These are phyloP conservation scores for Bettongia penicillata DNA, from an alignment of 2,113 vertebrate genomes.

Conservation along the genomic window DNA sequence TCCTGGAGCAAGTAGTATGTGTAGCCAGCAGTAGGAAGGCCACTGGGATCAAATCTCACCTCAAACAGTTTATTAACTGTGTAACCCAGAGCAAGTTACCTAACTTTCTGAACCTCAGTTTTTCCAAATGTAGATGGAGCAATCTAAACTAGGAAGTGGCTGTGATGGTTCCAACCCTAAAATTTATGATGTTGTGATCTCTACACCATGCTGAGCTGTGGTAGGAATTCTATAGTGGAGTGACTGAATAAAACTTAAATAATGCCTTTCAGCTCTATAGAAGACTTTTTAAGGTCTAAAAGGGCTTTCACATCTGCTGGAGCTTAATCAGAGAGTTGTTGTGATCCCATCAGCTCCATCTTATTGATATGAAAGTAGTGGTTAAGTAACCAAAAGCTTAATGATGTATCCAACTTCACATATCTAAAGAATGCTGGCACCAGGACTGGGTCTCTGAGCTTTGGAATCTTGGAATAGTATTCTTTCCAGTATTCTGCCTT, in stretches of 20 bases:
- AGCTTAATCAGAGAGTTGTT: not conserved
- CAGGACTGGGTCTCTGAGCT: not conserved
- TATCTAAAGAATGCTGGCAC: not conserved
- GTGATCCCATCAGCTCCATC: not conserved
- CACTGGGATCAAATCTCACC: not conserved
- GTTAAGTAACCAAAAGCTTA: not conserved
- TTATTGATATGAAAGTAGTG: not conserved
- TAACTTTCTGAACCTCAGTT: not conserved
- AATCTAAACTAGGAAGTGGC: not conserved
- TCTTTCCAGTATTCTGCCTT: not conserved
- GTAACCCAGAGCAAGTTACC: not conserved
- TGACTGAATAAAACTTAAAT: not conserved
- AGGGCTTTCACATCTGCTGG: not conserved
- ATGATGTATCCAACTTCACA: not conserved
- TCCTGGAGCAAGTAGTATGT: not conserved
- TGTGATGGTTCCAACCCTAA: not conserved
- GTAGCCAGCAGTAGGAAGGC: not conserved
- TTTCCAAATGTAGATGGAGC: not conserved
- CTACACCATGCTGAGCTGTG: not conserved
- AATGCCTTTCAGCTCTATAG: not conserved
- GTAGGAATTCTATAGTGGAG: not conserved
- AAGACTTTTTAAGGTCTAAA: not conserved
- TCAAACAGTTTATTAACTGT: not conserved
- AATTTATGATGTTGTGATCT: not conserved
- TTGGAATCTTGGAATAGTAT: not conserved